Percentiles rank a stretch among this genome's conserved stretches.
Evolutionary conservation across 2,797 vertebrate species (phyloP).

Genomic region (Zenarchopterus dispar): DNA sequence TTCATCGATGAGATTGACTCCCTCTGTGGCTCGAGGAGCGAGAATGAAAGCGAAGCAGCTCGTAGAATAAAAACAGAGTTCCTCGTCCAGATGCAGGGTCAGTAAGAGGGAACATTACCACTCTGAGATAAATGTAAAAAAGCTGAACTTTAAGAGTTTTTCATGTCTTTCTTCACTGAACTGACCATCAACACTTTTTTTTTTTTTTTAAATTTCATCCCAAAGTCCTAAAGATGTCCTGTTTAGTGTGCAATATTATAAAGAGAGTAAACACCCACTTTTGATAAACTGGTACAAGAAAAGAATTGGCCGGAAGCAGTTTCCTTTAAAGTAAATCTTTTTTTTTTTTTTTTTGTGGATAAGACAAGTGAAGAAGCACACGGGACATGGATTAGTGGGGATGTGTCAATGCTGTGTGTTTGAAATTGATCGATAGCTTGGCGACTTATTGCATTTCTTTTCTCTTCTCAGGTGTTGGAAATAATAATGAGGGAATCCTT

Average conservation of each 20-base stretch:
- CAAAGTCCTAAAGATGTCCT: no score
- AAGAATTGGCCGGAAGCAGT: neutral
- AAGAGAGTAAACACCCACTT: no score
- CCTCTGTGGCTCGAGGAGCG: constrained; percentile 92
- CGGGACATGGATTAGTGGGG: no score
- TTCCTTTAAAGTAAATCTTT: neutral
- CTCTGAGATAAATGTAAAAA: neutral
- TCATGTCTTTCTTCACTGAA: no score
- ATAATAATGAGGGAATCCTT: constrained; percentile 93
- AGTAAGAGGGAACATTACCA: neutral
- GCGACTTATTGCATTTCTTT: neutral
- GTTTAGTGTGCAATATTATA: no score
- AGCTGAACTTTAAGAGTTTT: neutral
- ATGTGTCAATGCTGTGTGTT: neutral
- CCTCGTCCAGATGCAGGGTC: constrained; percentile 96
- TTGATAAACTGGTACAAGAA: neutral
- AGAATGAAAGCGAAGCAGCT: constrained; percentile 95
- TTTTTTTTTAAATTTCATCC: no score
- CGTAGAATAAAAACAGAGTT: constrained; percentile 96
- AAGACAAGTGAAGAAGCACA: no score
- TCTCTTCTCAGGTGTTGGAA: constrained; percentile 87
- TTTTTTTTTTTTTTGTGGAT: no score
- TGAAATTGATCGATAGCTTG: neutral
- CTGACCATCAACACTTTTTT: no score
- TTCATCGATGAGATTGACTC: constrained; percentile 98